These are phyloP conservation scores for Noctua comes DNA, from an alignment of 2,888 invertebrate species.

Conservation along the genomic window DNA sequence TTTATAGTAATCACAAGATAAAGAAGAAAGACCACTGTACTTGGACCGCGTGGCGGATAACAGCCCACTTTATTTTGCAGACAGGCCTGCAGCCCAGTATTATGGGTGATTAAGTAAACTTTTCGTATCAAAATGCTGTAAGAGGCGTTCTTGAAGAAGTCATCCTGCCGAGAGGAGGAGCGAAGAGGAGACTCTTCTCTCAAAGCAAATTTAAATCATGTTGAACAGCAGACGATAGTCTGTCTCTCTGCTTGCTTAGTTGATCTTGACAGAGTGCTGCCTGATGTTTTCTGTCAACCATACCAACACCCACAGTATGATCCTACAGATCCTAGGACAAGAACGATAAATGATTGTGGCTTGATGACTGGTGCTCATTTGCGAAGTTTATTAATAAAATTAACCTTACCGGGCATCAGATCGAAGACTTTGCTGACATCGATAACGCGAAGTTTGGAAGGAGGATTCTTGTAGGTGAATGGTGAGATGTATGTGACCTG, in stretches of 20 bases:
- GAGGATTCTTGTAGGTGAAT: slow-evolving; percentile 64
- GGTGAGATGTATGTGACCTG: slow-evolving; percentile 77
- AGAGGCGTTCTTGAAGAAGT: not conserved
- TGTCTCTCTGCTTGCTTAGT: not conserved
- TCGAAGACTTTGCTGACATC: slow-evolving; percentile 71
- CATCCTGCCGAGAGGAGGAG: not conserved
- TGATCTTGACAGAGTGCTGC: not conserved
- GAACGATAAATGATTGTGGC: not conserved
- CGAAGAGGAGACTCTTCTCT: not conserved
- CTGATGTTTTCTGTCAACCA: not conserved
- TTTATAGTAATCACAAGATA: not conserved
- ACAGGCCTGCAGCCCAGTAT: not conserved
- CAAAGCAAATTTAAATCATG: not conserved
- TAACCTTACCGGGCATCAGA: slow-evolving; percentile 62
- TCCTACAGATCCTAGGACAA: not conserved
- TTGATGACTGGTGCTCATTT: not conserved
- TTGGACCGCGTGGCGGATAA: not conserved
- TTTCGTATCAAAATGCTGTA: not conserved
- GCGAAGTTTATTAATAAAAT: not conserved
- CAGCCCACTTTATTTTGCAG: not conserved
- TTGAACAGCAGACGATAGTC: not conserved
- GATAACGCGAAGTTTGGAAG: slow-evolving; percentile 69
- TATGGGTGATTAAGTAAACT: not conserved
- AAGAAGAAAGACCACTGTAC: not conserved
- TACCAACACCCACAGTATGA: not conserved